phyloP scores from a whole-genome alignment of 64 coral and sea anemone genomes.

The Pachyseris speciosa region DNA sequence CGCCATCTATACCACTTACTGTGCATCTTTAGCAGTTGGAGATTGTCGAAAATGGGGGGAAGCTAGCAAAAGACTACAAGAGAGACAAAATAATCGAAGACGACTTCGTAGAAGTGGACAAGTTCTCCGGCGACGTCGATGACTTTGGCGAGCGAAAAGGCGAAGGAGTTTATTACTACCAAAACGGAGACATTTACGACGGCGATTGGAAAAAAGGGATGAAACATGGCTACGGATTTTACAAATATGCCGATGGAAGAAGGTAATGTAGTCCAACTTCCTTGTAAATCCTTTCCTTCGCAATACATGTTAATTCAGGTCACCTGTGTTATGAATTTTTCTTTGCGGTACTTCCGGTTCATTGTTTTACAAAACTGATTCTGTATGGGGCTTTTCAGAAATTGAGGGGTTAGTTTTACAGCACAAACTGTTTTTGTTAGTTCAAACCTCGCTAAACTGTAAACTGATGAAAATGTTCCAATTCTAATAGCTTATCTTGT shows the following conservation, averaged over 20 bases:
- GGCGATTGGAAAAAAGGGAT: conserved; percentile 90
- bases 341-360: not conserved
- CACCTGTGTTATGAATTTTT: not conserved
- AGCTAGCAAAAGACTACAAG: not conserved
- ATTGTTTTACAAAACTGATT: not conserved
- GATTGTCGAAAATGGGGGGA: not conserved
- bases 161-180: conserved; percentile 81
- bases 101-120: conserved; percentile 68
- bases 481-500: not conserved
- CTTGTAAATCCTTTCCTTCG: not conserved
- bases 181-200: conserved; percentile 95
- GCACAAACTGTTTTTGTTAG: not conserved
- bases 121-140: conserved; percentile 61
- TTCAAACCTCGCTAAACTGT: not conserved
- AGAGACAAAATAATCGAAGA: conserved; percentile 36
- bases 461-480: not conserved
- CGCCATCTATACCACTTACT: not conserved
- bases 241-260: conserved; percentile 77
- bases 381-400: not conserved
- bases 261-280: conserved; percentile 46
- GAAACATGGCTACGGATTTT: conserved; percentile 85
- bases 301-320: not conserved
- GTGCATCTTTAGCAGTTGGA: not conserved
- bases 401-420: not conserved
- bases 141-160: conserved; percentile 81